Conservation (phyloP, 2,113 vertebrate genomes). For the Elachura formosa region DNA sequence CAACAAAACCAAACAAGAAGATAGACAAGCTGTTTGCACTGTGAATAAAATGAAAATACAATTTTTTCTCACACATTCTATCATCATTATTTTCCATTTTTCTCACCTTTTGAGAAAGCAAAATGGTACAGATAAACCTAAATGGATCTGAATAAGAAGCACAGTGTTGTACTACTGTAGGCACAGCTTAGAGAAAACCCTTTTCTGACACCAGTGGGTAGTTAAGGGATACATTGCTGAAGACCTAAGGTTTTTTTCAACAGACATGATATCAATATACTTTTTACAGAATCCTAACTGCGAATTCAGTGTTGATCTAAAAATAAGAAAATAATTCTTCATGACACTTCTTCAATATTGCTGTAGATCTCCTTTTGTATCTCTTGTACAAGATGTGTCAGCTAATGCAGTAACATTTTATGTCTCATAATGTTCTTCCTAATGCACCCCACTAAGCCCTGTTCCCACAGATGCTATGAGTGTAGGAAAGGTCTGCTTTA, state of each 20-base stretch:
- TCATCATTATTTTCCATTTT: neutral
- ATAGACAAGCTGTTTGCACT: slow-evolving; percentile 21
- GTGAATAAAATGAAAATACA: slow-evolving; percentile 37
- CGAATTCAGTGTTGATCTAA: neutral
- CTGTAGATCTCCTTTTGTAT: neutral
- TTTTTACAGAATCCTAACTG: neutral
- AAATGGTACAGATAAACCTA: neutral
- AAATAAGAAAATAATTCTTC: slow-evolving; percentile 8
- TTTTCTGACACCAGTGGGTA: neutral
- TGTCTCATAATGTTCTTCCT: neutral
- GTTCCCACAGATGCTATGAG: accelerated
- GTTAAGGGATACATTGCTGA: neutral
- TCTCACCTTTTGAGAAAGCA: neutral
- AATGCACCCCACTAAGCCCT: neutral
- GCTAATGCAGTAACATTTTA: neutral
- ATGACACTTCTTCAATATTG: neutral
- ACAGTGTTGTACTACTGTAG: neutral
- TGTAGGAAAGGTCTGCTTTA: neutral
- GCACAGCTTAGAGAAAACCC: neutral
- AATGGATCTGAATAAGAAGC: neutral
- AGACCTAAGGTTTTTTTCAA: neutral
- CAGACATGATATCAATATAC: neutral
- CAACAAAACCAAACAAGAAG: slow-evolving; percentile 45
- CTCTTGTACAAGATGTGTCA: neutral
- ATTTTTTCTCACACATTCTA: neutral